These are phyloP conservation scores for Aphelenchoides avenae DNA, from an alignment of 1,140 invertebrate species.

Conservation along the genomic window DNA sequence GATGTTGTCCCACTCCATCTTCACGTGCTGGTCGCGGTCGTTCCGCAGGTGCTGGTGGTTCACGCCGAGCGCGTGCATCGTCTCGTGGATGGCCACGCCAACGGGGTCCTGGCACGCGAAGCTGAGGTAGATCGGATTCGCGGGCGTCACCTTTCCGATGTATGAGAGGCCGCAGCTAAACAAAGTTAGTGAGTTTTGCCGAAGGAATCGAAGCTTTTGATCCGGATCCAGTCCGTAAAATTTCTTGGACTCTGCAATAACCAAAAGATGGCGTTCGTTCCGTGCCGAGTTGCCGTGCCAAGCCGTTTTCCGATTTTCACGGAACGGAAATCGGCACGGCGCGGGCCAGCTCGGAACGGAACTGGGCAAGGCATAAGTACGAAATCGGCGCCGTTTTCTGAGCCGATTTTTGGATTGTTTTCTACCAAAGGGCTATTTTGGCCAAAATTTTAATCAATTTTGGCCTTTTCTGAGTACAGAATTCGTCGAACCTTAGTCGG, in stretches of 20 bases:
- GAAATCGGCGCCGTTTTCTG: no score
- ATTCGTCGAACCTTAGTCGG: no score
- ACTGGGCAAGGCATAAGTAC: no score
- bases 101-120: conserved; percentile 46
- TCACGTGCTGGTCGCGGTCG: conserved; percentile 64
- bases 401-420: no score
- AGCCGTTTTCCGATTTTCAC: no score
- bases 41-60: conserved; percentile 65
- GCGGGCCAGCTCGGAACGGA: no score
- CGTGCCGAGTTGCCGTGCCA: no score
- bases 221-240: neutral
- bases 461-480: no score
- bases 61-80: conserved; percentile 65
- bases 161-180: conserved; percentile 57
- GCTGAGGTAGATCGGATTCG: conserved; percentile 54
- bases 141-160: conserved; percentile 45
- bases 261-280: neutral
- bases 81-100: conserved; percentile 65
- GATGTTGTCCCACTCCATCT: conserved; percentile 64
- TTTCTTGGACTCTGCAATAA: neutral
- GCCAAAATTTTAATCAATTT: no score
- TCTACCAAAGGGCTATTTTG: no score
- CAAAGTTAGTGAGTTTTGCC: conserved; percentile 8
- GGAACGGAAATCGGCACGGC: no score
- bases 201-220: neutral